Base-by-base conservation (phyloP, 2,113 vertebrate species). In the Protomyctophum bolini region DNA sequence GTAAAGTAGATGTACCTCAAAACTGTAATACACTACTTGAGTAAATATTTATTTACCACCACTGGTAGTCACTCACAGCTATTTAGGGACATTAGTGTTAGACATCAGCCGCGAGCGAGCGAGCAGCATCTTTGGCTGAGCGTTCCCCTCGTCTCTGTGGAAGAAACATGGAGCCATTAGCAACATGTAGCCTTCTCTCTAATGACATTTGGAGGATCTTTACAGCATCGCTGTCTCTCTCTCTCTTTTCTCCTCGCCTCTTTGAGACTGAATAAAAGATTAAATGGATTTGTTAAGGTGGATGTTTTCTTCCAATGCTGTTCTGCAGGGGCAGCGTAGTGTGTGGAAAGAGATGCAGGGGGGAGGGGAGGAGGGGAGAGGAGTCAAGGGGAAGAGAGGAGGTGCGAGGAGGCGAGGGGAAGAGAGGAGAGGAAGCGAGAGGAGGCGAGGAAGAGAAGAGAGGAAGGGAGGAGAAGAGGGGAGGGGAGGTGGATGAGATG, bases 351-450 rank as follows among this genome's bases (percentile, higher is more conserved):
- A 41, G 21, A 58, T 28, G 3, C 28, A n/a, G n/a, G 0, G 45
- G 3, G 8, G 45, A 1, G 15, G 14, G 41, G 45, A 15, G 60
- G 47, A 46, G 3, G 14, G 60, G 12, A 14, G 45, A 14, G 41
- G n/a, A 12, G 21, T n/a, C n/a, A n/a, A n/a, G 21, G 21, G 21
- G 21, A 21, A n/a, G 21, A 2, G 21, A 21, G 21, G 21, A 21
- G n/a, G n/a, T n/a, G n/a, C n/a, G n/a, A n/a, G n/a, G n/a, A n/a
- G n/a, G n/a, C n/a, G n/a, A 47, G 58, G 61, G 50, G n/a, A 41
- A 47, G 46, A 49, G 11, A 6, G 21, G 46, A n/a, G 14, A 29
- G 28, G 5, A 12, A 48, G 80, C 77, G 68, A 73, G 50, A 52
- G 63, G 14, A 54, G 48, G 28, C 51, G 48, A 54, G 11, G 10